A percentile compares a stretch with the other conserved stretches of the same genome.
Evolutionary conservation across 2,797 vertebrate species (phyloP).

Genomic region (Hephaestus fuliginosus): DNA sequence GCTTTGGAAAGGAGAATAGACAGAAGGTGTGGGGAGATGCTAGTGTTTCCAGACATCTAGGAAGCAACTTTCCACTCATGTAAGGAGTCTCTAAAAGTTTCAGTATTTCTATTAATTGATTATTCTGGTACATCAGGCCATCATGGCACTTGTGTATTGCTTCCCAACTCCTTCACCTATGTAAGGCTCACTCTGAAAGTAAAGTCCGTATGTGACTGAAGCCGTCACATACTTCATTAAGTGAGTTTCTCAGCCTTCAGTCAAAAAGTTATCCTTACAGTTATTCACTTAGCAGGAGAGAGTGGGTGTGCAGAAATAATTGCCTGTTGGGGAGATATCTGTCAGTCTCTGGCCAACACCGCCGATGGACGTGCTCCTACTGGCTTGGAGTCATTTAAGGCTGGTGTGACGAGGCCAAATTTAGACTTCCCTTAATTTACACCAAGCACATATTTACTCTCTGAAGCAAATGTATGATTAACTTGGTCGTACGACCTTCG

Average conservation of each 20-base stretch:
- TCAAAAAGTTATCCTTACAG: slow-evolving; percentile 3
- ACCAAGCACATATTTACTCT: neutral
- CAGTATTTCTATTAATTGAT: neutral
- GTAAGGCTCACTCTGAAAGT: neutral
- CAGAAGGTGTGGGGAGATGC: neutral
- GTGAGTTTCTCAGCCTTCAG: neutral
- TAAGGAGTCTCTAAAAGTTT: neutral
- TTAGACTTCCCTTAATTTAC: neutral
- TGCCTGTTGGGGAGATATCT: slow-evolving; percentile 4
- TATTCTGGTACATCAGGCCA: no score
- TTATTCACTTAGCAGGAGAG: neutral
- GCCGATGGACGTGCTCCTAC: slow-evolving; percentile 21
- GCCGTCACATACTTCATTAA: neutral
- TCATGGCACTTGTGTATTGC: neutral
- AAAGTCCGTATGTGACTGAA: neutral
- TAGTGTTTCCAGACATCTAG: neutral
- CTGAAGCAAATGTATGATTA: neutral
- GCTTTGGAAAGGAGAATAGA: neutral
- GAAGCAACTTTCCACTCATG: neutral
- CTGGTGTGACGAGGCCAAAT: slow-evolving; percentile 11
- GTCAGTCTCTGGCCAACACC: slow-evolving; percentile 7
- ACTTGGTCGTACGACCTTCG: neutral
- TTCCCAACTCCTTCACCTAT: neutral
- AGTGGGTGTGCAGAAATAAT: neutral
- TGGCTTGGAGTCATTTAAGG: slow-evolving; percentile 15